These are phyloP conservation scores for Archilochus colubris DNA, from an alignment of 2,113 vertebrate genomes.

Conservation along the genomic window DNA sequence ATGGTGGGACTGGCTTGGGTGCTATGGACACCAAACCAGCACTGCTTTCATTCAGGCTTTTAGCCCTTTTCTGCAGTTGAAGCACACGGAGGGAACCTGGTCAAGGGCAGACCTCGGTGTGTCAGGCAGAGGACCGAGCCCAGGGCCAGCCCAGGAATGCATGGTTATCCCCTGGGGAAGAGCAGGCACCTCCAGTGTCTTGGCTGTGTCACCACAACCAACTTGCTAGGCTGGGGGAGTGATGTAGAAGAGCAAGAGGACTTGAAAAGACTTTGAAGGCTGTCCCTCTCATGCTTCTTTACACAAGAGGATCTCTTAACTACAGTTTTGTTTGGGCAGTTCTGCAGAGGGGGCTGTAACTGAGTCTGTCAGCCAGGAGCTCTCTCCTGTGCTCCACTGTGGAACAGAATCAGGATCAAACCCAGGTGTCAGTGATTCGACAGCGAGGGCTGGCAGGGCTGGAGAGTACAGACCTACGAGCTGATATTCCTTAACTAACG, in stretches of 20 bases:
- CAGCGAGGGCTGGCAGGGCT: background rate
- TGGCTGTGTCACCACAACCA: fast-evolving
- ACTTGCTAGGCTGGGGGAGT: background rate
- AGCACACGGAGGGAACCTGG: no score
- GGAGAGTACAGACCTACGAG: fast-evolving
- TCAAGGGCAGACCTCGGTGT: fast-evolving
- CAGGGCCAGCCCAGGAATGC: fast-evolving
- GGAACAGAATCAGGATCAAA: background rate
- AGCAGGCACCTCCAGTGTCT: background rate
- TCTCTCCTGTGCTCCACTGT: fast-evolving
- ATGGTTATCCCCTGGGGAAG: background rate
- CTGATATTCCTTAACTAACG: background rate
- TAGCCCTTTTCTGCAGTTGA: background rate
- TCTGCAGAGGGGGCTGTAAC: background rate
- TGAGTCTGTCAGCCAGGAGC: fast-evolving
- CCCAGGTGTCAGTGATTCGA: fast-evolving
- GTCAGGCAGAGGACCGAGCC: background rate
- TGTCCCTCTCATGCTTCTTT: background rate
- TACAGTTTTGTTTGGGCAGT: fast-evolving
- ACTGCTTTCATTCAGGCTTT: no score
- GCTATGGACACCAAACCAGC: background rate
- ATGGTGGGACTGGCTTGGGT: fast-evolving
- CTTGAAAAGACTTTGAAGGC: fast-evolving
- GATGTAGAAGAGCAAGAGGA: background rate
- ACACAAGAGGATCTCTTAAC: background rate